These are phyloP conservation scores for Hydra vulgaris DNA, from an alignment of 30 jellyfish, hydroid and myxozoan genomes.

Conservation along the genomic window DNA sequence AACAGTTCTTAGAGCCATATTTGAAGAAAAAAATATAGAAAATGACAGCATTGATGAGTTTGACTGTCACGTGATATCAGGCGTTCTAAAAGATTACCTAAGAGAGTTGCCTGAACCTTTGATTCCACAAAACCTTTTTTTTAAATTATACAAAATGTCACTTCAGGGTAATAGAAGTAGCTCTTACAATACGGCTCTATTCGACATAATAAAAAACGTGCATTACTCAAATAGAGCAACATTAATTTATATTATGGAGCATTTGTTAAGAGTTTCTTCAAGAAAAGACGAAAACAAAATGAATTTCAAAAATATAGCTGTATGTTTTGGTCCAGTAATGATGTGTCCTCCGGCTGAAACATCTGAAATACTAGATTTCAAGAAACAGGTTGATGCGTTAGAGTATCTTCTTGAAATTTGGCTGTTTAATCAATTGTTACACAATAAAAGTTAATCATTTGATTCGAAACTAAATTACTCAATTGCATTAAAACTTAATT, in stretches of 20 bases:
- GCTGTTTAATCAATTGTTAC: too few relatives aligned
- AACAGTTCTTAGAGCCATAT: slow-evolving; percentile 45
- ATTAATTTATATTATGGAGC: slow-evolving; percentile 72
- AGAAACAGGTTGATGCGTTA: slow-evolving; percentile 62
- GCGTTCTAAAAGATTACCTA: slow-evolving; percentile 74
- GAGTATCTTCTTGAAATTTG: slow-evolving; percentile 59
- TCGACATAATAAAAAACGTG: slow-evolving; percentile 32
- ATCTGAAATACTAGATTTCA: slow-evolving; percentile 49
- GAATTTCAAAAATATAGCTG: slow-evolving; percentile 79
- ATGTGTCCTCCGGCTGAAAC: slow-evolving; percentile 59
- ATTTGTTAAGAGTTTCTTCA: slow-evolving; percentile 51
- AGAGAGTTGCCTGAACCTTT: slow-evolving; percentile 90
- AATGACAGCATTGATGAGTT: slow-evolving; percentile 45
- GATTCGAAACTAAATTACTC: too few relatives aligned
- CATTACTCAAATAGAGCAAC: slow-evolving; percentile 83
- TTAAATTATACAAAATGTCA: slow-evolving; percentile 19
- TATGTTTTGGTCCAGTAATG: slow-evolving; percentile 92
- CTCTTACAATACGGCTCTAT: slow-evolving; percentile 26
- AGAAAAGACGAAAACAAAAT: slow-evolving; percentile 59
- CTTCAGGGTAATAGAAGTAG: slow-evolving; percentile 22
- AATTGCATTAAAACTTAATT: too few relatives aligned
- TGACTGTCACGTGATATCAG: slow-evolving; percentile 86
- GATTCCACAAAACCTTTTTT: slow-evolving; percentile 51
- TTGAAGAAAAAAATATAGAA: slow-evolving; percentile 61
- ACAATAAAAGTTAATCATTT: too few relatives aligned